Evolutionary conservation across 2,113 vertebrate genomes (phyloP).

Genomic region (Toxotes jaculatrix): DNA sequence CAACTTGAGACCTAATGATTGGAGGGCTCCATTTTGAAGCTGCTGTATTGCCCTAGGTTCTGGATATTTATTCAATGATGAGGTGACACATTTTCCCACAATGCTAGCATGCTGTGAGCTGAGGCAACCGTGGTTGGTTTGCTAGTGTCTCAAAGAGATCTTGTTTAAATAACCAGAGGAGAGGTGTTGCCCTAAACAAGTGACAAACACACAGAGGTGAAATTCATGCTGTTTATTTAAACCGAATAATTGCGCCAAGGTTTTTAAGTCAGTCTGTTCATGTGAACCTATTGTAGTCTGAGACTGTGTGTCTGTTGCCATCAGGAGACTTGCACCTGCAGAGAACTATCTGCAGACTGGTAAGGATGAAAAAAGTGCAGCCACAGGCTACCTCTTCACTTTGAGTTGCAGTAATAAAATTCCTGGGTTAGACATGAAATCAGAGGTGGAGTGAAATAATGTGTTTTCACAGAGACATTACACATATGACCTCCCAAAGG

Average conservation of each 20-base stretch:
- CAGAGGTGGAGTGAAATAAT: not conserved
- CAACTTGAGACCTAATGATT: slow-evolving; percentile 12
- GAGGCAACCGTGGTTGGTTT: slow-evolving; percentile 12
- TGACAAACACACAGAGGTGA: not conserved
- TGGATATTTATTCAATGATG: slow-evolving; percentile 44
- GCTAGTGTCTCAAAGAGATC: slow-evolving; percentile 21
- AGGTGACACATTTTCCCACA: slow-evolving; percentile 37
- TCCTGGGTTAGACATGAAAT: not conserved
- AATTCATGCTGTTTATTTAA: slow-evolving; percentile 15
- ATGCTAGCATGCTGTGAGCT: slow-evolving; percentile 20
- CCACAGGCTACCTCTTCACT: not conserved
- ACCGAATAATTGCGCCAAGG: slow-evolving; percentile 1
- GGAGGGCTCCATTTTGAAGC: not conserved
- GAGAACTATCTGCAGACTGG: not conserved
- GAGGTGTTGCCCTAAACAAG: slow-evolving; percentile 11
- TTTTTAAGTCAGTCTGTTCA: slow-evolving; percentile 13
- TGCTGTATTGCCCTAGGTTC: slow-evolving; percentile 21
- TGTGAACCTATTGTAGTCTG: not conserved
- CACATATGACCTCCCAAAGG: not conserved
- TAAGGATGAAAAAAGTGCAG: not conserved
- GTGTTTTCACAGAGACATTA: not conserved
- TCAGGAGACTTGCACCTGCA: slow-evolving; percentile 16
- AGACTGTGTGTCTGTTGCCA: slow-evolving; percentile 11
- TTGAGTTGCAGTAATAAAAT: not conserved
- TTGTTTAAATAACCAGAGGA: slow-evolving; percentile 37